These are phyloP conservation scores for Anas platyrhynchos DNA, from an alignment of 2,113 vertebrate species.

Conservation along the genomic window DNA sequence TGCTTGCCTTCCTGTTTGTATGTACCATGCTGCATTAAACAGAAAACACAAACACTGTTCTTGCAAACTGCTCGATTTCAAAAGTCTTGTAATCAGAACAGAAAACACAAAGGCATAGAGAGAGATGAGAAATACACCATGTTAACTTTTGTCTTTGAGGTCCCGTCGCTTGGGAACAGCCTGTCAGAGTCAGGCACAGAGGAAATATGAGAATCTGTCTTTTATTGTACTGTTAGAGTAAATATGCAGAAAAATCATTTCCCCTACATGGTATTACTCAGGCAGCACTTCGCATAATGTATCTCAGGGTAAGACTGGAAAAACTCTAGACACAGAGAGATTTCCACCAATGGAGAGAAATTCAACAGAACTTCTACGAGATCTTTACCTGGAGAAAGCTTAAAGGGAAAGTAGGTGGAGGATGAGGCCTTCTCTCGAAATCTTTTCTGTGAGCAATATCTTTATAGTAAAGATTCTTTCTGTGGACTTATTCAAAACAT, in stretches of 20 bases:
- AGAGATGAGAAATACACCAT: not conserved
- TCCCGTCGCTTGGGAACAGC: not conserved
- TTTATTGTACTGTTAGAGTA: not conserved
- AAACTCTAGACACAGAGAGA: not conserved
- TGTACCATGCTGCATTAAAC: not conserved
- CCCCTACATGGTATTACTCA: not conserved
- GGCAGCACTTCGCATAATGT: fast-evolving
- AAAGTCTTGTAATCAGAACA: not conserved
- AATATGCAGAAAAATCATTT: not conserved
- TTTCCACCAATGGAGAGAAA: not conserved
- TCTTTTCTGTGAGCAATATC: not conserved
- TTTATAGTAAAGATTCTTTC: not conserved
- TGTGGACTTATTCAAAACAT: not conserved
- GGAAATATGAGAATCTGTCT: not conserved
- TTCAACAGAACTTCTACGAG: not conserved
- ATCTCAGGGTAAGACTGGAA: not conserved
- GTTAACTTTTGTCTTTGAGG: not conserved
- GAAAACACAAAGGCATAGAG: not conserved
- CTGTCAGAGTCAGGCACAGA: not conserved
- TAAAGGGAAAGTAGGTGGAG: not conserved
- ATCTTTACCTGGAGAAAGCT: not conserved
- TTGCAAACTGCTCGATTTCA: not conserved
- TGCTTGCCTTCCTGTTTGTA: not conserved
- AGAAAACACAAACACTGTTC: fast-evolving
- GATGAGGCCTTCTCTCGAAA: not conserved